Percentiles rank a stretch among this genome's conserved stretches.
Conservation (phyloP, 2,888 invertebrate genomes). For the Zygothrica quintamaculata region DNA sequence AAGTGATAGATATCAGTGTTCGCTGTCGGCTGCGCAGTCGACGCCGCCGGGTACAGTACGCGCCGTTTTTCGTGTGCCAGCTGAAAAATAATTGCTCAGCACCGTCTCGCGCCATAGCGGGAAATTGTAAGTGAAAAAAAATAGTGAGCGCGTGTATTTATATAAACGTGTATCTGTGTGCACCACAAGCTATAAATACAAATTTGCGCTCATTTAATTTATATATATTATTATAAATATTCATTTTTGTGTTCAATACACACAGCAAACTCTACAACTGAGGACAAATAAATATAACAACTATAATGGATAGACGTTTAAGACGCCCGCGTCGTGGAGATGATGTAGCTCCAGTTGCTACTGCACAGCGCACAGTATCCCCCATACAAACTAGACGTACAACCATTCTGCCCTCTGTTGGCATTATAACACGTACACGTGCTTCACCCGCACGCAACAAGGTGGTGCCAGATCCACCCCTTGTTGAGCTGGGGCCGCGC, state of each 20-base stretch:
- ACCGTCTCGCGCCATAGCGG: conserved; percentile 54
- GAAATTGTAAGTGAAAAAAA: conserved; percentile 58
- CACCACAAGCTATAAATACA: conserved; percentile 65
- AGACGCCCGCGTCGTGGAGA: conserved; percentile 66
- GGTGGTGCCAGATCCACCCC: conserved; percentile 25
- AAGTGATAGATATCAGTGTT: conserved; percentile 1
- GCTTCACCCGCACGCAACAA: conserved; percentile 57
- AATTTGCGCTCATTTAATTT: conserved; percentile 42
- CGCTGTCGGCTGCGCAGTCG: conserved; percentile 48
- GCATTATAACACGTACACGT: conserved; percentile 58
- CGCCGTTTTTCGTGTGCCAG: conserved; percentile 58
- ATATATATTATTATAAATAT: conserved; percentile 36
- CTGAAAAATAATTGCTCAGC: no score
- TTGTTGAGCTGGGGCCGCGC: conserved; percentile 40
- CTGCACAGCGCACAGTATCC: conserved; percentile 28
- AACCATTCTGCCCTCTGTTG: conserved; percentile 22
- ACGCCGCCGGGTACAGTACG: conserved; percentile 69
- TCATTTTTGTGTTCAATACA: conserved; percentile 21
- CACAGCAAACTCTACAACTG: conserved; percentile 42
- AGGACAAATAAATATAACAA: conserved; percentile 12
- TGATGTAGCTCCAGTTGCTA: conserved; percentile 33
- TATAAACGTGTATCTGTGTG: conserved; percentile 10
- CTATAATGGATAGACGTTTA: conserved; percentile 64
- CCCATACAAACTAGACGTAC: conserved; percentile 59
- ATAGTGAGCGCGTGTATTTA: conserved; percentile 5